Evolutionary conservation across 2,797 vertebrate genomes (phyloP), one percentile per base, ranked within the genome.

Genomic region (Luscinia megarhynchos): DNA sequence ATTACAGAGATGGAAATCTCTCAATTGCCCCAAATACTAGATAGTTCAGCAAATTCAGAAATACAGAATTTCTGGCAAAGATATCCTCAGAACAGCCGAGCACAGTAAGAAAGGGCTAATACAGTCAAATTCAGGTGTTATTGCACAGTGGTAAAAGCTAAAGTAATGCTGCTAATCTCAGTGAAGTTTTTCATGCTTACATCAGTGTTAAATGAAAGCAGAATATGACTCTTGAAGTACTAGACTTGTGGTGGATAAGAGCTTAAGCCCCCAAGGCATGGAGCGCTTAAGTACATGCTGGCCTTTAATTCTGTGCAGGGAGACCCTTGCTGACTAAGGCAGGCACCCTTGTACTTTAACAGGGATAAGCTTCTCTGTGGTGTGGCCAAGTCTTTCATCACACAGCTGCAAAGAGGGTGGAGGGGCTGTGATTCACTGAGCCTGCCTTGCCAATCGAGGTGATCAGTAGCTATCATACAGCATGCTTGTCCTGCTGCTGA

Each of bases 1-100:
- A 95, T 90, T 95, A 90, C 41, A 80, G 55, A 95, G 93, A 93
- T 92, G 40, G 45, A 93, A 95, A 93, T 76, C 75, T 89, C 75
- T 92, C 83, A 83, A 10, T 95, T 96, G 62, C 19, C 73, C 46
- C 57, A 83, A 74, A 90, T 89, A 89, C 91, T 34, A 89, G 90
- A 55, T 17, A 70, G 15, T 72, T 89, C 63, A 81, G 53, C 51
- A 50, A 50, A 50, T 50, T 27, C 48, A 94, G 84, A 84, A 83
- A 70, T 59, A 75, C 11, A 67, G 8, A 59, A 63, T 78, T 78
- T 95, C 70, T 81, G 27, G 54, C 29, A 86, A 78, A 75, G 34
- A 19, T 77, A 54, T 77, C 32, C 64, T 88, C 87, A 80, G 78
- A 94, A 87, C 34, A 38, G n/a, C 19, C 4, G 11, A 86, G 23